phyloP scores from a whole-genome alignment of 1,140 invertebrate species.

The Rhyzopertha dominica region DNA sequence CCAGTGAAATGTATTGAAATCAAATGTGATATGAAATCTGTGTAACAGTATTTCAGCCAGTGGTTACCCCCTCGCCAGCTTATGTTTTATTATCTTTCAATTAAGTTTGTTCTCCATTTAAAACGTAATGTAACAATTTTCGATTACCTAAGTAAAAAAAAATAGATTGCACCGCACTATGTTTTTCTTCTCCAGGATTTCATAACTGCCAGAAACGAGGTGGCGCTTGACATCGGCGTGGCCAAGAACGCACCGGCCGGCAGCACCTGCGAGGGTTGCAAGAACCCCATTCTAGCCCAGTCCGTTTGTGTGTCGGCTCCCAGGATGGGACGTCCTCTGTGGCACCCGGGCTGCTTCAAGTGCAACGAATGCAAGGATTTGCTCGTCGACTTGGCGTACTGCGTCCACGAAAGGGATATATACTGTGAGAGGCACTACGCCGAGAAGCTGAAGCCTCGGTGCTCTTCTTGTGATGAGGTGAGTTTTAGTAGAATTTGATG shows the following conservation, averaged over 20 bases:
- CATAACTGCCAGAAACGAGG: slow-evolving; percentile 85
- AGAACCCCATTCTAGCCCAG: slow-evolving; percentile 27
- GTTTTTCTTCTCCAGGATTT: slow-evolving; percentile 60
- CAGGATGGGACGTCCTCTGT: slow-evolving; percentile 48
- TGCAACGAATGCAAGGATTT: slow-evolving; percentile 81
- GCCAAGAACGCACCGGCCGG: slow-evolving; percentile 49
- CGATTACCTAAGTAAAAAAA: no score
- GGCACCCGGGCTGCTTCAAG: slow-evolving; percentile 85
- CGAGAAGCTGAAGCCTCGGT: slow-evolving; percentile 85
- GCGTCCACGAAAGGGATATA: slow-evolving; percentile 76
- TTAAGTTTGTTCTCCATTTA: no score
- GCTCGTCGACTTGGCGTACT: slow-evolving; percentile 90
- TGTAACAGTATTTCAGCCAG: no score
- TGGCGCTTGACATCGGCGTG: slow-evolving; percentile 89
- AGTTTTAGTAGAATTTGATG: slow-evolving; percentile 45
- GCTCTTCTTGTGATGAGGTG: slow-evolving; percentile 93
- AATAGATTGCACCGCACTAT: no score
- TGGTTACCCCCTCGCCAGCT: no score
- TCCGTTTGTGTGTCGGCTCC: slow-evolving; percentile 37
- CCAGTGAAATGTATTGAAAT: no score
- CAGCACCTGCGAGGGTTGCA: slow-evolving; percentile 42
- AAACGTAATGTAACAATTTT: no score
- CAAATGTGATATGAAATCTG: no score
- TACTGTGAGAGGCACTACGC: slow-evolving; percentile 94
- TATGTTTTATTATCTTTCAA: no score